These are phyloP conservation scores for Rhodophaea formosa DNA, from an alignment of 2,888 invertebrate species.

Conservation along the genomic window DNA sequence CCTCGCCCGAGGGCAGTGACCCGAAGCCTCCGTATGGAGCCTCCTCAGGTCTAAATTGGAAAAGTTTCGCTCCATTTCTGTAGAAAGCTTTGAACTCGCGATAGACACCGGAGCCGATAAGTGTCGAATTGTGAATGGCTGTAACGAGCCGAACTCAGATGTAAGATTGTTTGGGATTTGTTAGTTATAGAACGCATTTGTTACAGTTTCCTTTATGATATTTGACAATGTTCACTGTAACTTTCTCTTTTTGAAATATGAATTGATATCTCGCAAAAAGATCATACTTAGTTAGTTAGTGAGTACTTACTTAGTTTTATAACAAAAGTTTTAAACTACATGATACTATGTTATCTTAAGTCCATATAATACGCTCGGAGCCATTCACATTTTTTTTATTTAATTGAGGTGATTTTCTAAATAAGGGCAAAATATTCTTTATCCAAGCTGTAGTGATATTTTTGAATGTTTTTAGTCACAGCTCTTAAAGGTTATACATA, in stretches of 20 bases:
- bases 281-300: no score
- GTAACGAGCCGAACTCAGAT: constrained; percentile 1
- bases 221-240: not conserved
- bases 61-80: constrained; percentile 42
- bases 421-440: no score
- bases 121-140: constrained; percentile 9
- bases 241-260: not conserved
- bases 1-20: constrained; percentile 30
- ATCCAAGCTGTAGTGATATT: no score
- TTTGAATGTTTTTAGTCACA: no score
- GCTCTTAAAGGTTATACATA: no score
- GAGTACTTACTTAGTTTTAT: no score
- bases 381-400: no score
- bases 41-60: constrained; percentile 45
- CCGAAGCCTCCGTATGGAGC: constrained; percentile 20
- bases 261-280: not conserved
- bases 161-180: constrained; percentile 5
- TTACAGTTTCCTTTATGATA: not conserved
- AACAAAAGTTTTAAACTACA: no score
- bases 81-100: constrained; percentile 18
- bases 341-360: no score
- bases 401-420: no score
- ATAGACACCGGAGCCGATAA: constrained; percentile 8
- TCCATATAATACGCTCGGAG: no score
- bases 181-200: not conserved